Base-by-base conservation (phyloP, 1,140 invertebrate genomes). In the Diachasmimorpha longicaudata region DNA sequence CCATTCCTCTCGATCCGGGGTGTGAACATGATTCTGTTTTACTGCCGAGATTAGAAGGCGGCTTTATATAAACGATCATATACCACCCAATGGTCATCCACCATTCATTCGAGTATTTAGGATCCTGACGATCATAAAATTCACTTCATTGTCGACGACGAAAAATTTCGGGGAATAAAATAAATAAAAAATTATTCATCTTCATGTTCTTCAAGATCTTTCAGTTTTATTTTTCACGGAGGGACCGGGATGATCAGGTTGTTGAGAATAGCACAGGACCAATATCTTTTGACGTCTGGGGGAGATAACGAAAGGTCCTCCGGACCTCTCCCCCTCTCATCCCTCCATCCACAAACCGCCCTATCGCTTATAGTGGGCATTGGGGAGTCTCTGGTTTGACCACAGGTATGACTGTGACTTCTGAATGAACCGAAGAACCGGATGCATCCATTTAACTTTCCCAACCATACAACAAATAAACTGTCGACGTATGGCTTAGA, bases 11-110 rank as follows among this genome's bases (percentile, higher is more conserved):
- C 39, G 25, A 68, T 6, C 69, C 72, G 72, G 72, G 80, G 85
- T 85, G 86, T 84, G 84, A 86, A 85, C 82, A 84, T 86, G 83
- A 79, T 85, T 81, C 81, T 80, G 81, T 85, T 85, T 85, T 83
- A 85, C 79, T 80, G 81, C 63, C 77, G 75, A 81, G 82, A 86
- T 86, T 83, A 83, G 82, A 78, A 79, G 79, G 79, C 78, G 70
- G 81, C 80, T 85, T 81, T 84, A 81, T 80, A 79, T 80, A 80
- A 68, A 68, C 66, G 66, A 37, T 36, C 66, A 68, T 68, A 68
- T 68, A 68, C 66, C 25, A 37, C 66, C 66, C 66, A 66, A 31
- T 14, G 66, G 36, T n/a, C 31, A 66, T 36, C 23, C 58, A 63
- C 58, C 58, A 31, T 25, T 31, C 58, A 25, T 16, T 16, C 21